Evolutionary conservation across 2,888 invertebrate genomes (phyloP).

Genomic region (Epinotia nisella): DNA sequence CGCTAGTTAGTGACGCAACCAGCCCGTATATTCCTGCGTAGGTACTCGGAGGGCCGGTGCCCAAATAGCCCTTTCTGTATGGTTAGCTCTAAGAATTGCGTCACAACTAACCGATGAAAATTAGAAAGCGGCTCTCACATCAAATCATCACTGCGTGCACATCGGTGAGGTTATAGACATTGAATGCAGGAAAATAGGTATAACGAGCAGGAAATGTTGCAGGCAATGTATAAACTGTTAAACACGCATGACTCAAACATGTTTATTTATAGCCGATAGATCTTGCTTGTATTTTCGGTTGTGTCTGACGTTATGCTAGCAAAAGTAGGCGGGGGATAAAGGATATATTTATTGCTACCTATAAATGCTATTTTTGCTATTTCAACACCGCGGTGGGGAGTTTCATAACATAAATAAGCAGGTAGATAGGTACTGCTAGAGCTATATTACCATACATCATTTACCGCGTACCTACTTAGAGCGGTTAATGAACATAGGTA

Average conservation of each 20-base stretch:
- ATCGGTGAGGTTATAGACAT: conserved; percentile 49
- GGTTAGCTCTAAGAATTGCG: conserved; percentile 61
- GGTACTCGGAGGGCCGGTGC: conserved; percentile 54
- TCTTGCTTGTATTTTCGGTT: conserved; percentile 33
- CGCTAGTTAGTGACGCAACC: conserved; percentile 58
- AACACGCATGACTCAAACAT: conserved; percentile 25
- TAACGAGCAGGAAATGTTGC: conserved; percentile 27
- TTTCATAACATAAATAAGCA: neutral
- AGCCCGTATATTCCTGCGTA: conserved; percentile 47
- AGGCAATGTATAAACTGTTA: conserved; percentile 32
- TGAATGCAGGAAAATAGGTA: conserved; percentile 33
- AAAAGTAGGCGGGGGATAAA: conserved; percentile 33
- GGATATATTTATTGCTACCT: conserved; percentile 16
- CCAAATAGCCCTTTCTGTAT: conserved; percentile 60
- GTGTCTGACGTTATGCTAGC: conserved; percentile 22
- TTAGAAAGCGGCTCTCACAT: conserved; percentile 70
- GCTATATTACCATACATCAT: neutral
- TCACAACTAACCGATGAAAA: conserved; percentile 67
- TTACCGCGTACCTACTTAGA: neutral
- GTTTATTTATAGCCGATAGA: conserved; percentile 28
- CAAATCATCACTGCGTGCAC: conserved; percentile 57
- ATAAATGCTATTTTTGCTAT: conserved; percentile 20
- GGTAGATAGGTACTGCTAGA: too few species aligned
- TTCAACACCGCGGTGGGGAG: conserved; percentile 16
- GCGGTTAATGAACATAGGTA: too few species aligned